These are phyloP conservation scores for Oxyura jamaicensis DNA, from an alignment of 2,113 vertebrate species.

Conservation along the genomic window DNA sequence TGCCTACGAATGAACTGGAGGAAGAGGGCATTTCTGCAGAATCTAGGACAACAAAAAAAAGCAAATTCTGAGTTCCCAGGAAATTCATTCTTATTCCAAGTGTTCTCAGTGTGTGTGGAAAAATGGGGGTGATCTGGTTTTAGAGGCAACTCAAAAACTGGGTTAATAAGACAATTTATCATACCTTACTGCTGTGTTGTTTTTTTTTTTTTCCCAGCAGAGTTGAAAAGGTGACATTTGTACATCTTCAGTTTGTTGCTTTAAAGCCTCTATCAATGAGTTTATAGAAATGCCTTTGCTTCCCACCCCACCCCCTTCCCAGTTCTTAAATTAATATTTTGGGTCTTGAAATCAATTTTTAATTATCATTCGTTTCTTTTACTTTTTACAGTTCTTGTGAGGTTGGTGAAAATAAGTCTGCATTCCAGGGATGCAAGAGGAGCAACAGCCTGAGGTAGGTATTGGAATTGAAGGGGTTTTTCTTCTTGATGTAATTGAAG, in stretches of 20 bases:
- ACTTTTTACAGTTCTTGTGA: conserved; percentile 40
- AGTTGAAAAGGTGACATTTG: neutral
- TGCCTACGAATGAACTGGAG: neutral
- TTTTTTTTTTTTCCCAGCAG: neutral
- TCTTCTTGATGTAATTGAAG: neutral
- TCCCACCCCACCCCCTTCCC: fast-evolving
- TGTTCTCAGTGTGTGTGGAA: neutral
- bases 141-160: neutral
- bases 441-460: conserved; percentile 72
- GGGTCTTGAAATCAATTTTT: neutral
- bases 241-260: neutral
- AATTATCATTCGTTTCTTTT: conserved; percentile 6
- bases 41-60: neutral
- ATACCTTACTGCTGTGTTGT: neutral
- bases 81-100: neutral
- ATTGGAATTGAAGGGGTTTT: neutral
- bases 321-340: neutral
- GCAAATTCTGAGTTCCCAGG: neutral
- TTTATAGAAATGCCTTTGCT: neutral
- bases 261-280: neutral
- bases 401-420: conserved; percentile 6
- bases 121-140: neutral
- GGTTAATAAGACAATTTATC: neutral
- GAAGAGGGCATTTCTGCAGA: neutral
- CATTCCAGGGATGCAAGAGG: conserved; percentile 55